Evolutionary conservation across 2,797 vertebrate genomes (phyloP), one percentile per base, ranked within the genome.

Genomic region (Anolis apletophallus): DNA sequence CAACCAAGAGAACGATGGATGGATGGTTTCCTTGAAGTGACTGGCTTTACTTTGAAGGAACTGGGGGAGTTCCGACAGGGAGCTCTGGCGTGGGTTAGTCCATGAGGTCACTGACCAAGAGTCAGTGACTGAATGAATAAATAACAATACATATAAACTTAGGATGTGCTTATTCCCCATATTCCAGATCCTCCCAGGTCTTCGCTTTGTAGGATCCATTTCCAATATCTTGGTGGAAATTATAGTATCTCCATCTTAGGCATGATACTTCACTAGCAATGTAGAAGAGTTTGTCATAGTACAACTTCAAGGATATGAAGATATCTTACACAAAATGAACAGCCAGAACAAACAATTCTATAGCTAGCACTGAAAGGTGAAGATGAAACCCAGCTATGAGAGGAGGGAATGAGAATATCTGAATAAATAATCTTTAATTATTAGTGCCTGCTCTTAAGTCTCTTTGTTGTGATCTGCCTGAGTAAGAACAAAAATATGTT

Each of bases 261-360:
- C 81, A 85, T 75, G 88, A 80, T 86, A 87, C 83, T 87, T 26
- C n/a, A 76, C 59, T 86, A 54, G 73, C 9, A 81, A 91, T 86
- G 52, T 84, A 86, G n/a, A 34, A 19, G n/a, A 17, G 14, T 75
- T 29, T 26, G 46, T 9, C 32, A 46, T 77, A 67, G 52, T 34
- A 77, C 23, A 50, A n/a, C 36, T 59, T 26, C 6, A 72, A 52
- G 5, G 17, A 55, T 29, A 55, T 17, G 17, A 34, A 52, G 1
- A 40, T 77, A 61, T 19, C 81, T 88, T 82, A 89, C 34, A 40
- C 86, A 90, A 80, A 86, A 84, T 86, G 81, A 90, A 83, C 36
- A 80, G 1, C 46, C n/a, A 75, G 61, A 68, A 40, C 32, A 32
- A 36, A 32, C 1, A 7, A 57, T 73, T 50, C 80, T n/a, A 11